Evolutionary conservation across 2,797 vertebrate species (phyloP).

Genomic region (Kryptolebias ocellatus): DNA sequence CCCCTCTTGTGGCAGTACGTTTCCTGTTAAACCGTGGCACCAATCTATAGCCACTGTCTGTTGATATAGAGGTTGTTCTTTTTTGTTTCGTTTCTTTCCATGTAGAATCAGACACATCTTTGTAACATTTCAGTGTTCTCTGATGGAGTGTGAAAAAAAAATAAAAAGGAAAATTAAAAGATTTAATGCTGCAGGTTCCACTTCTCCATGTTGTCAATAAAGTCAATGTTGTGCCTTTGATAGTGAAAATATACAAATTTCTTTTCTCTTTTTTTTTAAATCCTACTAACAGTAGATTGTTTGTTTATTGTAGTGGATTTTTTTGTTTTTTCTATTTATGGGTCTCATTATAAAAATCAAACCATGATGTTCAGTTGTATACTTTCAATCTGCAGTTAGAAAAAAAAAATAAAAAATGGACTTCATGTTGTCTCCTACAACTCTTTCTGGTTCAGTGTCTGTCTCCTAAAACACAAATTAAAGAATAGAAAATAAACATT

Average conservation of each 20-base stretch:
- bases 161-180: conserved; percentile 85
- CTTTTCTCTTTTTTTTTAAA: conserved; percentile 90
- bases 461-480: conserved; percentile 4
- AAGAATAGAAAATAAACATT: background rate
- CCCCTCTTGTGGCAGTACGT: conserved; percentile 74
- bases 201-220: conserved; percentile 97
- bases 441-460: conserved; percentile 44
- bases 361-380: conserved; percentile 93
- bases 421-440: conserved; percentile 85
- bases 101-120: conserved; percentile 94
- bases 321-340: conserved; percentile 98
- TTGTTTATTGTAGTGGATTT: conserved; percentile 90
- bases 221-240: conserved; percentile 99
- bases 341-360: conserved; percentile 95
- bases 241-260: conserved; percentile 90
- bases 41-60: conserved; percentile 83
- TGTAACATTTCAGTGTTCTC: conserved; percentile 98
- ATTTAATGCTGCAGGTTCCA: conserved; percentile 98
- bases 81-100: conserved; percentile 80
- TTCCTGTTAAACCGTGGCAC: conserved; percentile 79
- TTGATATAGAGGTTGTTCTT: conserved; percentile 80
- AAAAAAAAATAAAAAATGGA: conserved; percentile 86
- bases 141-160: conserved; percentile 90
- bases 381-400: conserved; percentile 97
- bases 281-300: conserved; percentile 97